These are phyloP conservation scores for Daubentonia madagascariensis DNA, from an alignment of 2,113 vertebrate genomes.

Conservation along the genomic window DNA sequence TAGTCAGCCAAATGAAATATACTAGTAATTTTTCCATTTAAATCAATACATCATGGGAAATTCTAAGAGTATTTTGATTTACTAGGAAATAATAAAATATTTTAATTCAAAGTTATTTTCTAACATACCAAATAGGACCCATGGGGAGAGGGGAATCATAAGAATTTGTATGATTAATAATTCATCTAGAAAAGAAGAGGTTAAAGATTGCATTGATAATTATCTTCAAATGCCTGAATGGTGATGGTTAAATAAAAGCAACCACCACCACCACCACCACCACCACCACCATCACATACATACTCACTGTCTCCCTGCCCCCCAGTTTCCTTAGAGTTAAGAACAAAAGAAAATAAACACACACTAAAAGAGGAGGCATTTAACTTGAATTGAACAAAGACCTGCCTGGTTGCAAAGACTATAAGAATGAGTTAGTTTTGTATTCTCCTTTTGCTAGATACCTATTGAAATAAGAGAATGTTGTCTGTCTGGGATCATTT, in stretches of 20 bases:
- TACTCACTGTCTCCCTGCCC: background rate
- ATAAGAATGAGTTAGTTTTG: constrained; percentile 4
- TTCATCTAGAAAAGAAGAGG: constrained; percentile 9
- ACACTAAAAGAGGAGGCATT: background rate
- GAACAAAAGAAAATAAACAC: constrained; percentile 22
- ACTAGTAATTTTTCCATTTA: background rate
- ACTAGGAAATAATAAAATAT: background rate
- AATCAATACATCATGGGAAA: background rate
- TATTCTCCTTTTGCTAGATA: background rate
- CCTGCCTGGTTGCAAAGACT: background rate
- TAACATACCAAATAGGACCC: background rate
- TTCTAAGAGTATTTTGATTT: background rate
- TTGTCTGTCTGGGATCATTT: background rate
- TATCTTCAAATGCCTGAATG: background rate
- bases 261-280: background rate
- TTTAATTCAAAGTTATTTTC: constrained; percentile 47
- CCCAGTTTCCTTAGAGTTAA: background rate
- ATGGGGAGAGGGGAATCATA: background rate
- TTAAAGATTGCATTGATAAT: background rate
- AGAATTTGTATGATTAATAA: background rate
- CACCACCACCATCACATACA: background rate
- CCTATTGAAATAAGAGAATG: background rate
- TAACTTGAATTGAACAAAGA: constrained; percentile 22
- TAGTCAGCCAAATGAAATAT: constrained; percentile 18
- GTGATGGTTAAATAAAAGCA: constrained; percentile 9